These are phyloP conservation scores for Micrasema minimum DNA, from an alignment of 1,140 invertebrate genomes.

Conservation along the genomic window DNA sequence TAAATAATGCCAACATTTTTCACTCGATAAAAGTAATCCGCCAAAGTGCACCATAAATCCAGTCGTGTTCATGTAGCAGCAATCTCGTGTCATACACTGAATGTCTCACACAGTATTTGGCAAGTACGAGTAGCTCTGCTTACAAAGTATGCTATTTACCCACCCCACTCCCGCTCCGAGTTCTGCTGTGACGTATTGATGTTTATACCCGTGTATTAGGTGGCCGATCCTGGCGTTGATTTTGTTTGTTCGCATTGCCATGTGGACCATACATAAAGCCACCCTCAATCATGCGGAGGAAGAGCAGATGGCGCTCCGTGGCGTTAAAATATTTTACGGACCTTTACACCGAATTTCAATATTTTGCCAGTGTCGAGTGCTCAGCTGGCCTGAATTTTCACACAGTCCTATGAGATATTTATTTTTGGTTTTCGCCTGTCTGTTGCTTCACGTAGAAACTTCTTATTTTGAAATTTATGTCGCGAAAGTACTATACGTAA, in stretches of 20 bases:
- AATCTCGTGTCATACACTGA: conserved; percentile 6
- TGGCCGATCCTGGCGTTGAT: not conserved
- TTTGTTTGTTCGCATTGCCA: not conserved
- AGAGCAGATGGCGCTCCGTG: conserved; percentile 43
- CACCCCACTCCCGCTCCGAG: no score
- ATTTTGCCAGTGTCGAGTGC: conserved; percentile 41
- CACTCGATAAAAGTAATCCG: conserved; percentile 38
- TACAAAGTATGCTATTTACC: no score
- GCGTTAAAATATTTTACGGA: conserved; percentile 45
- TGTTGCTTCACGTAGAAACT: not conserved
- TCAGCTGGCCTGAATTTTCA: conserved; percentile 31
- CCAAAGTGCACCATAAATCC: conserved; percentile 44
- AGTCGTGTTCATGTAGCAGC: conserved; percentile 15
- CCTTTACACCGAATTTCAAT: conserved; percentile 43
- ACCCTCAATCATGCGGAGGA: conserved; percentile 48
- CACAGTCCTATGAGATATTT: conserved; percentile 3
- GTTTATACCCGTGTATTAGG: not conserved
- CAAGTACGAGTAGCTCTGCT: no score
- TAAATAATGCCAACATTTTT: conserved; percentile 1
- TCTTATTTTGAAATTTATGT: no score
- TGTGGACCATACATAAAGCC: conserved; percentile 4
- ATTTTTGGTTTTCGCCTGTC: conserved; percentile 10
- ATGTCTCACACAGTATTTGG: not conserved
- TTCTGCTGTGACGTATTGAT: not conserved
- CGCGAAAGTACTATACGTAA: not conserved